Base-by-base conservation (phyloP, 2,113 vertebrate species). In the human region DNA sequence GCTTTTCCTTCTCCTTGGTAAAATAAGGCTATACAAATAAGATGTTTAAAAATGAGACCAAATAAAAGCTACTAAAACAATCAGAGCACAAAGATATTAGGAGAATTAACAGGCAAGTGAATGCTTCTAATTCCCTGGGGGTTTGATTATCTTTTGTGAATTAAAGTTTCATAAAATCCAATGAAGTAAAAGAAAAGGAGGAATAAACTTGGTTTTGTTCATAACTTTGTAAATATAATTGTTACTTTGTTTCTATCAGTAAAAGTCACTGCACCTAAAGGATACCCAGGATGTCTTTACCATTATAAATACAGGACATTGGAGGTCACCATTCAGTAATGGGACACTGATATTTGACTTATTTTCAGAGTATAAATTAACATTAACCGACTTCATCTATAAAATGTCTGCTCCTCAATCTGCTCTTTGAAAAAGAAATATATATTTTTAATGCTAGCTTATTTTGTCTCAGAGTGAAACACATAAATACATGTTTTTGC, bases 21-120 rank as follows among this genome's bases (percentile, higher is more conserved):
- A 92, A 95, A 83, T 79, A 91, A 79, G 22, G 13, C 23, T 83
- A 57, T 35, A 57, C 32, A 97, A 83, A 95, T 80, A 95, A 93
- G 50, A 97, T 25, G 9, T 93, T 95, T 91, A 92, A 95, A 96
- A 98, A 90, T 70, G 23, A 97, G 48, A 84, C 30, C 52, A 94
- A 75, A 84, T 85, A 76, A 94, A 96, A 86, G 8, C 55, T 68
- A 91, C 27, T 79, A 61, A 96, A 81, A 80, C 40, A 84, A 93
- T 84, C 57, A 82, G 38, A 85, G 40, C 70, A 82, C 50, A 96
- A 91, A 92, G 30, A 84, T 94, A 95, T 94, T 90, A 90, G 3
- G 32, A 80, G 45, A 92, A 92, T 90, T 88, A 92, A 92, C 70
- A 86, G 38, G 25, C 50, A 83, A 93, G 11, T n/a, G 16, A 90